phyloP scores from a whole-genome alignment of 2,113 vertebrate genomes.

The Struthidea cinerea region DNA sequence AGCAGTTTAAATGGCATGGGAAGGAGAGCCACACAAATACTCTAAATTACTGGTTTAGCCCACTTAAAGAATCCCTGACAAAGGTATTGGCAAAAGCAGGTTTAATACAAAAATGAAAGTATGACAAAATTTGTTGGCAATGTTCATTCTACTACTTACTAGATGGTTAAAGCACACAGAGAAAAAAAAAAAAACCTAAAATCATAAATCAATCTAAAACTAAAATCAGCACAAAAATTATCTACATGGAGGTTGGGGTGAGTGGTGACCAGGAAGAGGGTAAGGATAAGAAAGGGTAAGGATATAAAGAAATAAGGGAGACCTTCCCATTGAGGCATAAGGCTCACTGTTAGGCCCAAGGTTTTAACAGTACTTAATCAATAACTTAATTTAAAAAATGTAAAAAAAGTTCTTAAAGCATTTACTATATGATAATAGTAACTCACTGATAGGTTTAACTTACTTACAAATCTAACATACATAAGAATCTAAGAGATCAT shows the following conservation, averaged over 20 bases:
- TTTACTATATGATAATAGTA: background rate
- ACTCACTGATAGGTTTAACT: background rate
- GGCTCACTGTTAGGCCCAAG: background rate
- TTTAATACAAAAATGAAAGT: background rate
- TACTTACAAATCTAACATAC: background rate
- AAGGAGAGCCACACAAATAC: background rate
- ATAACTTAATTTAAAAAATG: background rate
- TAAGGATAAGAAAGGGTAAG: background rate
- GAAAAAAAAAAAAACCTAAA: background rate
- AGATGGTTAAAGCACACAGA: background rate
- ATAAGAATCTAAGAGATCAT: background rate
- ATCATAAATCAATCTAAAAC: background rate
- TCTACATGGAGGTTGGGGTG: background rate
- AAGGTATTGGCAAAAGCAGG: background rate
- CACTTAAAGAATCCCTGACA: background rate
- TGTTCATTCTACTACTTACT: background rate
- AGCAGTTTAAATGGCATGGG: background rate
- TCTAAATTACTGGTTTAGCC: background rate
- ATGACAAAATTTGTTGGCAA: background rate
- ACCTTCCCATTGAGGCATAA: rapidly evolving
- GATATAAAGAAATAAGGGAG: background rate
- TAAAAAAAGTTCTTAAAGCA: background rate
- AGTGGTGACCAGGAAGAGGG: background rate
- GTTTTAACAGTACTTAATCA: background rate
- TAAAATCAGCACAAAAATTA: background rate